phyloP scores from a whole-genome alignment of 2,113 vertebrate genomes.

The Apeltes quadracus region DNA sequence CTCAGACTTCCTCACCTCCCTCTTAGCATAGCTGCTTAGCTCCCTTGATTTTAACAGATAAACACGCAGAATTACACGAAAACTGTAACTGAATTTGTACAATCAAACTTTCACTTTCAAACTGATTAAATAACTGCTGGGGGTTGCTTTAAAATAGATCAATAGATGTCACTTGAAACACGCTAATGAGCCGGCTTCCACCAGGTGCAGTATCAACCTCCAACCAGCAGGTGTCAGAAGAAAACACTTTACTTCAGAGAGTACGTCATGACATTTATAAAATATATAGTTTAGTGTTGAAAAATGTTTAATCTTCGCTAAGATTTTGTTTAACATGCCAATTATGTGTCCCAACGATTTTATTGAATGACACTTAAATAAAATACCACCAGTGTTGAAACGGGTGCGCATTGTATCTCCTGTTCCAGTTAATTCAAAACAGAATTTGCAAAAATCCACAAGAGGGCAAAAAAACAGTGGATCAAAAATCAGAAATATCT shows the following conservation, averaged over 20 bases:
- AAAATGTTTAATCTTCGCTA: background rate
- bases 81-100: background rate
- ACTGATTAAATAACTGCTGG: too few species aligned
- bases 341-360: background rate
- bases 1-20: conserved; percentile 28
- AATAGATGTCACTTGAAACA: too few species aligned
- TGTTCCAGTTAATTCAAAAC: too few species aligned
- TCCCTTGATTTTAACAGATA: conserved; percentile 4
- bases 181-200: background rate
- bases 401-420: too few species aligned
- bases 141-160: background rate
- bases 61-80: background rate
- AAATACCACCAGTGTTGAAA: background rate
- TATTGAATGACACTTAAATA: too few species aligned
- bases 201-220: conserved; percentile 1
- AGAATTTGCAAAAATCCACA: too few species aligned
- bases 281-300: background rate
- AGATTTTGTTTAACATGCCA: background rate
- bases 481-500: too few species aligned
- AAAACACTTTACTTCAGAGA: background rate
- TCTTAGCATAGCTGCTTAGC: conserved; percentile 32
- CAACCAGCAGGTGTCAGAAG: conserved; percentile 58
- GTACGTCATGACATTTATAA: background rate
- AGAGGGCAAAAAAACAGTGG: too few species aligned
- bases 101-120: background rate